These are phyloP conservation scores for Centroberyx gerrardi DNA, from an alignment of 2,797 vertebrate genomes.

Conservation along the genomic window DNA sequence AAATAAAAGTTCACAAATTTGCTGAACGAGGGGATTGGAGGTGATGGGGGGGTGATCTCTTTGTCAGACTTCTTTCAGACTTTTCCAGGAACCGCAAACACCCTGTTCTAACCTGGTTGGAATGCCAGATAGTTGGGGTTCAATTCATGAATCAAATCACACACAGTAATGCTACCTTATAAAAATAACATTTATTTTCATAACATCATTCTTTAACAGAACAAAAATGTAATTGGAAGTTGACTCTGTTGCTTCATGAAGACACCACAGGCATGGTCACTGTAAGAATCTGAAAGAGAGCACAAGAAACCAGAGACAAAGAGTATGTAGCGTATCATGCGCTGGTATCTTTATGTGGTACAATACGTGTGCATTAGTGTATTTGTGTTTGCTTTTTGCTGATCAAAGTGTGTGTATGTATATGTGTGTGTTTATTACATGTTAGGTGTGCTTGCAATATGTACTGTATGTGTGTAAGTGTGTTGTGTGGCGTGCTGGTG, in stretches of 20 bases:
- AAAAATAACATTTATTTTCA: slow-evolving; percentile 50
- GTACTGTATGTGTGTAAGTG: too few species aligned
- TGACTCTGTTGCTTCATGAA: slow-evolving; percentile 52
- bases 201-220: neutral
- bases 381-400: neutral
- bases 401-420: too few species aligned
- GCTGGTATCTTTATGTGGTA: neutral
- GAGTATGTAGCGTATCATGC: neutral
- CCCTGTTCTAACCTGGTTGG: too few species aligned
- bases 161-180: neutral
- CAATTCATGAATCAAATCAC: slow-evolving; percentile 6
- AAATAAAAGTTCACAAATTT: too few species aligned
- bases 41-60: too few species aligned
- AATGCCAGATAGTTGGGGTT: too few species aligned
- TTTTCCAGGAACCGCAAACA: too few species aligned
- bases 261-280: slow-evolving; percentile 81
- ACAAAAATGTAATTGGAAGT: slow-evolving; percentile 18
- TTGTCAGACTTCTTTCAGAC: too few species aligned
- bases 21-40: too few species aligned
- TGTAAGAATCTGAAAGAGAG: slow-evolving; percentile 75
- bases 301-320: slow-evolving; percentile 8
- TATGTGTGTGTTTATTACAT: neutral
- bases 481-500: too few species aligned
- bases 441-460: too few species aligned
- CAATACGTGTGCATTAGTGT: neutral